These are phyloP conservation scores for Germaria angustata DNA, from an alignment of 2,888 invertebrate species.

Conservation along the genomic window DNA sequence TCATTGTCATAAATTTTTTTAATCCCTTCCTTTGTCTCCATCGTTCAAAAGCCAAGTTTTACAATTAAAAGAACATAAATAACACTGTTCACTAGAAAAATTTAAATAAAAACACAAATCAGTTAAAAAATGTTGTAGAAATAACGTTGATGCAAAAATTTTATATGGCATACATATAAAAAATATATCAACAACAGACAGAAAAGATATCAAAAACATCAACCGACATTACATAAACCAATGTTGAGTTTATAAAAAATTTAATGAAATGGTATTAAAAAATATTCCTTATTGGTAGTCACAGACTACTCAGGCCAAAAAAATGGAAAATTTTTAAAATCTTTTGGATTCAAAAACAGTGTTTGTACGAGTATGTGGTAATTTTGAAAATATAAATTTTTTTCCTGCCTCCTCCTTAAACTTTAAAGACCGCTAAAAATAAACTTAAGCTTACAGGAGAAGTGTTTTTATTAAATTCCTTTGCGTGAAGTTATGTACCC, in stretches of 20 bases:
- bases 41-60: constrained; percentile 18
- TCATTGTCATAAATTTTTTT: no score
- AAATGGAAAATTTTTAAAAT: no score
- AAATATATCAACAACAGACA: constrained; percentile 54
- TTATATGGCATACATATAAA: not conserved
- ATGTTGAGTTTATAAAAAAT: constrained; percentile 53
- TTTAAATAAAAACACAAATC: not conserved
- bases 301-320: not conserved
- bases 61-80: constrained; percentile 44
- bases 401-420: no score
- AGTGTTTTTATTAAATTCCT: no score
- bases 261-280: constrained; percentile 5
- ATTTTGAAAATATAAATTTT: no score
- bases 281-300: not conserved
- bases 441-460: no score
- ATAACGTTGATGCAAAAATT: not conserved
- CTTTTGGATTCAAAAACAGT: no score
- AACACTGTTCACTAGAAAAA: constrained; percentile 16
- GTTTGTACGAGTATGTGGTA: no score
- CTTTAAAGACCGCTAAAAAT: no score
- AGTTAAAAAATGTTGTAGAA: not conserved
- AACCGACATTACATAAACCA: constrained; percentile 29
- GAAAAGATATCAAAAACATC: constrained; percentile 60
- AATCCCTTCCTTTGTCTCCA: not conserved
- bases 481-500: no score